Base-by-base conservation (phyloP, 1,140 invertebrate species). In the Lepidurus arcticus region DNA sequence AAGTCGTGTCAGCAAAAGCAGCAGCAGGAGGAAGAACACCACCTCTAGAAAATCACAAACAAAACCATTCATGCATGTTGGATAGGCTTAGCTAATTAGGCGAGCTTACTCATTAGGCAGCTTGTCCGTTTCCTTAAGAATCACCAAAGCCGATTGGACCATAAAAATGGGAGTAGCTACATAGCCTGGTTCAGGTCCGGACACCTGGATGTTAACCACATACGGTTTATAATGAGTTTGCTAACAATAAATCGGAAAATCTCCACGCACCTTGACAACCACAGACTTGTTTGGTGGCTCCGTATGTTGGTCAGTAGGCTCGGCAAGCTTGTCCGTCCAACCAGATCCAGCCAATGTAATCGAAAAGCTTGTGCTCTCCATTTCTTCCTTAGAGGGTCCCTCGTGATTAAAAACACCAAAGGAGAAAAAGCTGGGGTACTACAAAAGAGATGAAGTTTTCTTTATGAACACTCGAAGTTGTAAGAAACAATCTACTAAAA, bases 181-280 rank as follows among this genome's bases (percentile, higher is more conserved):
- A 86, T 98, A 98, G 73, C 91, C 95, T 24, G 93, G 91, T 86
- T 95, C 92, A 76, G 82, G 82, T 21, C 89, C 90, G 2, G 85
- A 84, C 24, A 91, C 86, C 85, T 83, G 44, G 2, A 34, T 34
- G 2, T 75, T 80, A 80, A 78, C 11, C 21, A 42, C 77, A 79
- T 34, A 45, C 1, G 74, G 7, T 7, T n/a, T 21, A 16, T 21
- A 44, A 42, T 16, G 5, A 74, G 10, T 7, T 26, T 74, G 13
- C n/a, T 42, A 74, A 10, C 42, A 26, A 42, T 7, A 42, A 44
- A 7, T 21, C n/a, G 42, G 21, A 42, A n/a, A 44, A 73, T 73
- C 43, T 74, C n/a, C 45, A 47, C 77, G 47, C 79, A 89, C 85
- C 76, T 83, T 89, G 0, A 90, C 91, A 45, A 90, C 87, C 42